A percentile compares a stretch with the other conserved stretches of the same genome.
These are phyloP conservation scores for Zaprionus tsacasi DNA, from an alignment of 1,140 invertebrate species.

Conservation along the genomic window DNA sequence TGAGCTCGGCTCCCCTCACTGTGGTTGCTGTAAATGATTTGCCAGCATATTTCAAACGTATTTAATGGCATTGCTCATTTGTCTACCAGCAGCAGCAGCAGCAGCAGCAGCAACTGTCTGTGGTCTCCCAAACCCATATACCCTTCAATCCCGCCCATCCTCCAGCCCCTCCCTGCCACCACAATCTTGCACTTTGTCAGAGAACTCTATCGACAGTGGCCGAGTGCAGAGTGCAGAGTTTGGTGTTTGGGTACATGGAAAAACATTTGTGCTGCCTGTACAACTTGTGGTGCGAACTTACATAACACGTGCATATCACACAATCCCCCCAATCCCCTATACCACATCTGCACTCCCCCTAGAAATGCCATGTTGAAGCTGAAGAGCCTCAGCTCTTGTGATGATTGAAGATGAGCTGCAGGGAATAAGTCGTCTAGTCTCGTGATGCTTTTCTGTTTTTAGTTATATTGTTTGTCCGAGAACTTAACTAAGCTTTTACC, in stretches of 20 bases:
- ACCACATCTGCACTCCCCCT: not conserved
- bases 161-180: not conserved
- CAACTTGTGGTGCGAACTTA: slow-evolving; percentile 63
- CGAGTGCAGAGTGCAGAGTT: slow-evolving; percentile 22
- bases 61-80: slow-evolving; percentile 78
- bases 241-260: slow-evolving; percentile 11
- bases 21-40: slow-evolving; percentile 64
- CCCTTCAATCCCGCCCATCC: not conserved
- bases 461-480: slow-evolving; percentile 54
- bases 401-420: slow-evolving; percentile 26
- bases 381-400: not conserved
- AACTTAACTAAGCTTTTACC: slow-evolving; percentile 41
- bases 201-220: slow-evolving; percentile 20
- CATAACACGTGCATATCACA: slow-evolving; percentile 44
- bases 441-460: slow-evolving; percentile 34
- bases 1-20: not conserved
- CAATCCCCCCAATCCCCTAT: slow-evolving; percentile 13
- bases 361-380: not conserved
- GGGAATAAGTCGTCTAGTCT: slow-evolving; percentile 52
- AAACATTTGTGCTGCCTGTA: slow-evolving; percentile 44
- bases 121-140: not conserved
- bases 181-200: slow-evolving; percentile 38
- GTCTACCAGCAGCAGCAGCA: slow-evolving; percentile 61
- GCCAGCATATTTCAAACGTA: slow-evolving; percentile 77
- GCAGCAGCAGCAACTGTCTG: slow-evolving; percentile 5